These are phyloP conservation scores for Micropoecilia bifurca DNA, from an alignment of 2,797 vertebrate species.

Conservation along the genomic window DNA sequence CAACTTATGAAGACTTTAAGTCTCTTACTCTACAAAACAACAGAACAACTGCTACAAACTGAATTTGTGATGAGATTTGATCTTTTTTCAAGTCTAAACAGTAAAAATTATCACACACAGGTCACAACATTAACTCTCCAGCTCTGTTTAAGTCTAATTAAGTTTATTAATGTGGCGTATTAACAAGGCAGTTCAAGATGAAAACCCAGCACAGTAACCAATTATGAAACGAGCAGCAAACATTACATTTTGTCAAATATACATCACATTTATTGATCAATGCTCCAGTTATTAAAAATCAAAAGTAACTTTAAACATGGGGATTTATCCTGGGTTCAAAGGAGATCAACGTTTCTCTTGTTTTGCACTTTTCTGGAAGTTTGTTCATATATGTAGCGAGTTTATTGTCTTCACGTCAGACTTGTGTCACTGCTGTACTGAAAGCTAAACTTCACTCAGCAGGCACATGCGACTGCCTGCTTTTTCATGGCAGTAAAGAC, in stretches of 20 bases:
- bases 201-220: neutral
- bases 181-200: neutral
- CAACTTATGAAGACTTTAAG: neutral
- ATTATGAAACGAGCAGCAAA: neutral
- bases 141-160: neutral
- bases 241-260: neutral
- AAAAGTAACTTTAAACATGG: neutral
- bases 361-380: neutral
- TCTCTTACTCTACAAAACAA: neutral
- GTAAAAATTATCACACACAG: neutral
- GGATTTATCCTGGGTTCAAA: neutral
- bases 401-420: neutral
- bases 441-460: too few species aligned
- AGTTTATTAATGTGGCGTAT: too few species aligned
- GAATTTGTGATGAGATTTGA: neutral
- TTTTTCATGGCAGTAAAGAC: neutral
- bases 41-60: neutral
- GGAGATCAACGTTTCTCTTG: neutral
- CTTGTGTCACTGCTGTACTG: neutral
- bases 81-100: neutral
- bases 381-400: neutral
- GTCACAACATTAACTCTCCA: neutral
- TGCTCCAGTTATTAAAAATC: neutral
- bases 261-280: neutral
- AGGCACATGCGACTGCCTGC: neutral